A percentile compares a stretch with the other conserved stretches of the same genome.
phyloP scores from a whole-genome alignment of 2,113 vertebrate genomes.

The Tachuris rubrigastra region DNA sequence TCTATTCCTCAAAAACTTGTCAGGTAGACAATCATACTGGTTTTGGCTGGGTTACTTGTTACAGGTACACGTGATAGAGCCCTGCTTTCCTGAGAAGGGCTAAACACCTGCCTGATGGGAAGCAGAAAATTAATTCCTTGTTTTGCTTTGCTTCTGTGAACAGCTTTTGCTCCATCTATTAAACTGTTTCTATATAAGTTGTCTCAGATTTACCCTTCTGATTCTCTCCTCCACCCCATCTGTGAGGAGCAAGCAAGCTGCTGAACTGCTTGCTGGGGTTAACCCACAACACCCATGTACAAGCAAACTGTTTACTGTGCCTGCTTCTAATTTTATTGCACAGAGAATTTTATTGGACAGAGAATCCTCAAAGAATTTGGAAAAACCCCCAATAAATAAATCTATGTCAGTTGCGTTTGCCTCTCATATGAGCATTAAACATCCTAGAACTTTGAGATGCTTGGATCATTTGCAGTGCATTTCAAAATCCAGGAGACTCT shows the following conservation, averaged over 20 bases:
- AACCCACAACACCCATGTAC: neutral
- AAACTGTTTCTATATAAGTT: neutral
- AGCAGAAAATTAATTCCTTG: neutral
- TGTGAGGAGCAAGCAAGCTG: neutral
- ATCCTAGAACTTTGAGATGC: neutral
- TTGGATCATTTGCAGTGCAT: neutral
- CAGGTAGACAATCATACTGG: neutral
- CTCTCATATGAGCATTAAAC: neutral
- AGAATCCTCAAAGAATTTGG: neutral
- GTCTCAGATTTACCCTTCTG: neutral
- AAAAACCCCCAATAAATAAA: neutral
- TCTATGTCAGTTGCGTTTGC: neutral
- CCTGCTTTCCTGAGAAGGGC: neutral
- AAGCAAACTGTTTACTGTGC: accelerated
- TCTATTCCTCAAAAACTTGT: neutral
- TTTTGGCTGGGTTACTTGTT: neutral
- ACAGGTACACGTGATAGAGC: accelerated
- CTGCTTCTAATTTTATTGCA: neutral
- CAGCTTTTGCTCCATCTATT: neutral
- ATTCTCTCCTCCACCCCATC: neutral
- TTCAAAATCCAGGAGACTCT: neutral
- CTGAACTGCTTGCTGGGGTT: neutral
- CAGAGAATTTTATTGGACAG: neutral
- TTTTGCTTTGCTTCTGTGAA: neutral
- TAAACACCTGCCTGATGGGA: neutral